Conservation (phyloP, 2,888 invertebrate genomes). For the Mantis religiosa region DNA sequence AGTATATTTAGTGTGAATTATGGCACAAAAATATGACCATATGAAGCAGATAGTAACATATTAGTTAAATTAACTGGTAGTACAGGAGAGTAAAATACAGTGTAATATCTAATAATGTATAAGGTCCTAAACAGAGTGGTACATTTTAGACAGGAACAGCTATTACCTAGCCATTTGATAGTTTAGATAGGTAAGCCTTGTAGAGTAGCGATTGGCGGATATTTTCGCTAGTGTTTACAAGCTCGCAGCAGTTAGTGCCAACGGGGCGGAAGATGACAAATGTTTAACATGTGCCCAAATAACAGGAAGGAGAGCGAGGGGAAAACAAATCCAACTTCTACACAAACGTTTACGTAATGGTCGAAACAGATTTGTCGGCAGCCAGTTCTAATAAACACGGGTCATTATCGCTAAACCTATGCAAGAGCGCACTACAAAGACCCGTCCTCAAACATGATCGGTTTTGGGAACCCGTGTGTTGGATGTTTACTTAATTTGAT, state of each 20-base stretch:
- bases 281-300: not conserved
- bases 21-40: too few relatives aligned
- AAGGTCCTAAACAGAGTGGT: too few relatives aligned
- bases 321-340: not conserved
- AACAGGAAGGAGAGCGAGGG: not conserved
- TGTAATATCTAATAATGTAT: too few relatives aligned
- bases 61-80: too few relatives aligned
- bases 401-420: slow-evolving; percentile 11
- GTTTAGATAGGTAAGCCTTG: not conserved
- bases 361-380: not conserved
- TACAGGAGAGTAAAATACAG: too few relatives aligned
- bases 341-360: not conserved
- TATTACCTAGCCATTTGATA: too few relatives aligned
- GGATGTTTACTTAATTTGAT: slow-evolving; percentile 29
- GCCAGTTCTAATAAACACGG: slow-evolving; percentile 10
- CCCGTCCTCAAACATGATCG: not conserved
- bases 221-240: not conserved
- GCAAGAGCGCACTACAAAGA: slow-evolving; percentile 18
- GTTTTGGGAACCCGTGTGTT: not conserved
- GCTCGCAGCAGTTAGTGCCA: not conserved
- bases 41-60: too few relatives aligned
- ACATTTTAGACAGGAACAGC: too few relatives aligned
- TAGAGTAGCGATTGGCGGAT: not conserved
- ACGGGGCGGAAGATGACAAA: not conserved
- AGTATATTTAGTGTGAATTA: too few relatives aligned